phyloP scores from a whole-genome alignment of 1,140 invertebrate genomes.

The Drosophila athabasca region DNA sequence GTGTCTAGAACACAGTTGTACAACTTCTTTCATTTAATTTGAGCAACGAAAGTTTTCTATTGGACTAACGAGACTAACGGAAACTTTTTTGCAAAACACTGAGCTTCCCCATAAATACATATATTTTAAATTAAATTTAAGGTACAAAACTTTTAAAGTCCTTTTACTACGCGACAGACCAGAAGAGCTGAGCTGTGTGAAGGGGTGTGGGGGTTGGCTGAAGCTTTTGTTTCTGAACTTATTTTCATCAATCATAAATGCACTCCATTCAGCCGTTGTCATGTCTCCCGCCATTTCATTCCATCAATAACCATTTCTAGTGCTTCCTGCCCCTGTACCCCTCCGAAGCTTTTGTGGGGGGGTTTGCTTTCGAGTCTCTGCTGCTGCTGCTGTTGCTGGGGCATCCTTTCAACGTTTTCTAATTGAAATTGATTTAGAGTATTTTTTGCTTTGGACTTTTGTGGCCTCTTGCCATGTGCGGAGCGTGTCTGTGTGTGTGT shows the following conservation, averaged over 20 bases:
- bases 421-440: slow-evolving; percentile 79
- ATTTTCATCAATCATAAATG: slow-evolving; percentile 80
- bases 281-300: slow-evolving; percentile 41
- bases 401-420: slow-evolving; percentile 72
- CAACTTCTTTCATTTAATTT: slow-evolving; percentile 79
- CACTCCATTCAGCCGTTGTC: slow-evolving; percentile 66
- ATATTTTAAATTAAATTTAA: slow-evolving; percentile 70
- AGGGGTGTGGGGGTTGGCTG: slow-evolving; percentile 7
- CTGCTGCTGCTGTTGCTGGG: slow-evolving; percentile 28
- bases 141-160: slow-evolving; percentile 65
- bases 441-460: slow-evolving; percentile 51
- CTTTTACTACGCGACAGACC: slow-evolving; percentile 20
- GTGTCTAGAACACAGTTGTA: slow-evolving; percentile 53
- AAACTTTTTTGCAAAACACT: slow-evolving; percentile 57
- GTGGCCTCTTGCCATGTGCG: background rate
- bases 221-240: slow-evolving; percentile 56
- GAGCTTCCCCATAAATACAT: slow-evolving; percentile 58
- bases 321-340: slow-evolving; percentile 41
- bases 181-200: background rate
- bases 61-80: slow-evolving; percentile 62
- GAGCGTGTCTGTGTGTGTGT: slow-evolving; percentile 9
- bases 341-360: slow-evolving; percentile 11
- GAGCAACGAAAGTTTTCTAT: slow-evolving; percentile 64
- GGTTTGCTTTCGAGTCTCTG: slow-evolving; percentile 6
- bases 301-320: slow-evolving; percentile 68